Evolutionary conservation across 2,113 vertebrate species (phyloP).

Genomic region (Festucalex cinctus): DNA sequence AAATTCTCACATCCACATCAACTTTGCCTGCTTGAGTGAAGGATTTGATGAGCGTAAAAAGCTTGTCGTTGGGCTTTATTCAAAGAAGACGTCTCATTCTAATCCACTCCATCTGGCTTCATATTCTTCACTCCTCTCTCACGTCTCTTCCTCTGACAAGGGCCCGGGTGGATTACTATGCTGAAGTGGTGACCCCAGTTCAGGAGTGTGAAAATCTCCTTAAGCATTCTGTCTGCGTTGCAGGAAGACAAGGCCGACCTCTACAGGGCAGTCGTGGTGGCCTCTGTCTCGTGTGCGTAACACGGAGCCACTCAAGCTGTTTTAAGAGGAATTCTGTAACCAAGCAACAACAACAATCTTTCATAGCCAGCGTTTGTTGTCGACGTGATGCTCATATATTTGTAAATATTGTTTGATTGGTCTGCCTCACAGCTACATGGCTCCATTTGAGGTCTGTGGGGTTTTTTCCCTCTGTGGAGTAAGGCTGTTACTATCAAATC

Average conservation of each 20-base stretch:
- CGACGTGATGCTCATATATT: not conserved
- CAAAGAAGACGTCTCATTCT: conserved; percentile 16
- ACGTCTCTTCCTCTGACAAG: conserved; percentile 12
- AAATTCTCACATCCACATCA: not conserved
- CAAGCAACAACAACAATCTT: not conserved
- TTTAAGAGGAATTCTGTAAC: conserved; percentile 9
- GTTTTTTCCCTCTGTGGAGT: not conserved
- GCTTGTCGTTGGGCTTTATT: not conserved
- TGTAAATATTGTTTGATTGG: not conserved
- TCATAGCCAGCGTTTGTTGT: not conserved
- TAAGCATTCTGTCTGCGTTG: conserved; percentile 26
- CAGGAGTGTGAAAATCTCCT: conserved; percentile 37
- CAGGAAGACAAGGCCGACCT: conserved; percentile 40
- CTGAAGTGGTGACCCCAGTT: conserved; percentile 19
- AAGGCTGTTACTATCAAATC: no score
- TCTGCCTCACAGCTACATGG: not conserved
- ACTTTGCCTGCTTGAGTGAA: not conserved
- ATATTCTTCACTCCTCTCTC: conserved; percentile 21
- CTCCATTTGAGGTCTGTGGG: not conserved
- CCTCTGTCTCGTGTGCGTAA: conserved; percentile 17
- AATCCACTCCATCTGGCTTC: conserved; percentile 13
- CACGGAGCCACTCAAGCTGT: conserved; percentile 19
- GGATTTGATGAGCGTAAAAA: conserved; percentile 1
- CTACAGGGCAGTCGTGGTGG: conserved; percentile 17
- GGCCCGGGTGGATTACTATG: conserved; percentile 32